Evolutionary conservation across 2,888 invertebrate genomes (phyloP).

Genomic region (Megastigmus dorsalis): DNA sequence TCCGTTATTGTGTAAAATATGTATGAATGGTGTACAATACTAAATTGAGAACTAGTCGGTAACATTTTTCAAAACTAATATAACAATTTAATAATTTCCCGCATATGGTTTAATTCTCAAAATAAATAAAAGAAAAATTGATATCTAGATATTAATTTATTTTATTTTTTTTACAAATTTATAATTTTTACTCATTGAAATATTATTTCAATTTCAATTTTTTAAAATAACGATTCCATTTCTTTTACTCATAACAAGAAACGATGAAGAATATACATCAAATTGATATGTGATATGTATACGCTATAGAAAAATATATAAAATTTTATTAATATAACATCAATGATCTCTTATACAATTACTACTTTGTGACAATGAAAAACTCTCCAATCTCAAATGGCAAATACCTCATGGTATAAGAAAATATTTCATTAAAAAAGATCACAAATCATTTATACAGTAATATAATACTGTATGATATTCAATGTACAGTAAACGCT

Average conservation of each 20-base stretch:
- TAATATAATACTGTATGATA: slow-evolving; percentile 54
- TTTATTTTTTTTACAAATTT: slow-evolving; percentile 31
- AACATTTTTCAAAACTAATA: no score
- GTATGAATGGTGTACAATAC: no score
- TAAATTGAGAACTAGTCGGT: no score
- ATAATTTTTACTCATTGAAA: slow-evolving; percentile 12
- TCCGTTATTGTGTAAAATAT: no score
- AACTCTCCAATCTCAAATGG: slow-evolving; percentile 46
- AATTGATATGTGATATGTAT: not conserved
- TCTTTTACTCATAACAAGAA: slow-evolving; percentile 13
- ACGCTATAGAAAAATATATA: slow-evolving; percentile 44
- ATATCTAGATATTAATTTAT: no score
- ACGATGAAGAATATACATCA: not conserved
- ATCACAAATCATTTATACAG: slow-evolving; percentile 49
- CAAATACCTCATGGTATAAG: slow-evolving; percentile 37
- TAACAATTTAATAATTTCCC: no score
- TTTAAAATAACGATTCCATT: slow-evolving; percentile 14
- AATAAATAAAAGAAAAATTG: no score
- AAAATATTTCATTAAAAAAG: slow-evolving; percentile 45
- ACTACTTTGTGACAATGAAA: slow-evolving; percentile 18
- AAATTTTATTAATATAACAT: slow-evolving; percentile 33
- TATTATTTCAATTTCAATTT: slow-evolving; percentile 26
- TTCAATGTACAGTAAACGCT: slow-evolving; percentile 16
- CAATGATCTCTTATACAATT: slow-evolving; percentile 19
- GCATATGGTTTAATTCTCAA: no score